Conservation (phyloP, 2,797 vertebrate genomes). For the Pygocentrus nattereri region DNA sequence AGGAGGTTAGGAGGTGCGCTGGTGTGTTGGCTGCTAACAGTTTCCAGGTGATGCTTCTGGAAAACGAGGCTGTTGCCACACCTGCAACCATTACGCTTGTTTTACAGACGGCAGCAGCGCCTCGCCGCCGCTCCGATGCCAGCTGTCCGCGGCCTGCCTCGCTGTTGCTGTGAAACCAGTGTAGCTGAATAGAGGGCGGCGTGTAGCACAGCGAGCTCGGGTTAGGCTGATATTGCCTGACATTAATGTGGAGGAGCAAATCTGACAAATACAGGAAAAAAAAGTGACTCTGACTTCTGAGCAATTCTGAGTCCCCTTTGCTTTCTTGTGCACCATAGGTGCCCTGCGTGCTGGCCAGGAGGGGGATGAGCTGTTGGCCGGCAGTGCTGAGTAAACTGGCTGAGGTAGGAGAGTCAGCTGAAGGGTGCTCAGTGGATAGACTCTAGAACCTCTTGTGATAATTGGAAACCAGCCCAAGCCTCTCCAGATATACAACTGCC, state of each 20-base stretch:
- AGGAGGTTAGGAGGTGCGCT: not conserved
- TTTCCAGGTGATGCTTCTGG: constrained; percentile 13
- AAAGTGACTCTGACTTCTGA: no score
- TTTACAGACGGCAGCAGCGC: constrained; percentile 3
- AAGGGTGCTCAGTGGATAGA: constrained; percentile 25
- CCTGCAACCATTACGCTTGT: not conserved
- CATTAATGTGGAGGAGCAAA: no score
- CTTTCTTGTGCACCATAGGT: not conserved
- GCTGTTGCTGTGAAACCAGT: not conserved
- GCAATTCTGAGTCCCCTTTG: not conserved
- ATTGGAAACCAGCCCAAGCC: constrained; percentile 29
- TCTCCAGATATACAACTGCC: constrained; percentile 5
- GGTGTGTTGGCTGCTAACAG: not conserved
- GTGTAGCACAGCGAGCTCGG: no score
- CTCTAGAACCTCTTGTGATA: constrained; percentile 21
- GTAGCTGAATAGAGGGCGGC: not conserved
- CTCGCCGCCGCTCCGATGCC: not conserved
- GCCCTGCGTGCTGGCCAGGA: constrained; percentile 1
- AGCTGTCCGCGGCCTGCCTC: not conserved
- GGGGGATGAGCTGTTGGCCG: not conserved
- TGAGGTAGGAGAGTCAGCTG: constrained; percentile 46
- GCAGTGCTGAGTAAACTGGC: constrained; percentile 51
- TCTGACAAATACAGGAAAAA: no score
- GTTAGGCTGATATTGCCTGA: no score
- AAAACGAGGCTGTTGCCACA: constrained; percentile 10